Evolutionary conservation across 1,140 invertebrate genomes (phyloP).

Genomic region (Drosophila sechellia): DNA sequence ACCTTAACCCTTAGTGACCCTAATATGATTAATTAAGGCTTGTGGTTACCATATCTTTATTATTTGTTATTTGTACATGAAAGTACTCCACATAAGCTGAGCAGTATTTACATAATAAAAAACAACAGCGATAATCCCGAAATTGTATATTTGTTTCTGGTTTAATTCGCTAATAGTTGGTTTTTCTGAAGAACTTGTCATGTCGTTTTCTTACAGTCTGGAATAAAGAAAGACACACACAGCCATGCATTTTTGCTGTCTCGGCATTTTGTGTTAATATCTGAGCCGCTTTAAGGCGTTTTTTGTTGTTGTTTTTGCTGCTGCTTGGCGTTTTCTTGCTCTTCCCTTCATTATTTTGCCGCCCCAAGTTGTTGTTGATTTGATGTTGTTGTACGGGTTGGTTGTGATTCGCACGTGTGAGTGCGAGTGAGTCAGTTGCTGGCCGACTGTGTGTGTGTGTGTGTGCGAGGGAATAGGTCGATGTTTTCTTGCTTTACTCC

Average conservation of each 20-base stretch:
- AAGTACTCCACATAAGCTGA: too few species aligned
- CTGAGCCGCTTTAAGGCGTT: constrained; percentile 22
- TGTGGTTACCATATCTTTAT: constrained; percentile 1
- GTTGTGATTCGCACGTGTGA: constrained; percentile 57
- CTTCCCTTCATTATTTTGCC: constrained; percentile 56
- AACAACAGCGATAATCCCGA: background rate
- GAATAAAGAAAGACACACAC: constrained; percentile 27
- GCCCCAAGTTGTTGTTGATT: constrained; percentile 25
- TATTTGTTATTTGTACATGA: background rate
- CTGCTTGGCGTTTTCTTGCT: constrained; percentile 65
- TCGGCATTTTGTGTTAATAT: constrained; percentile 50
- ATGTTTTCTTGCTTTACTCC: constrained; percentile 25
- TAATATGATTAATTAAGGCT: constrained; percentile 14
- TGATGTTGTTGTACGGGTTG: constrained; percentile 33
- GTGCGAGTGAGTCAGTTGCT: constrained; percentile 54
- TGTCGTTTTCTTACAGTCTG: constrained; percentile 5
- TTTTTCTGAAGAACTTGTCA: constrained; percentile 13
- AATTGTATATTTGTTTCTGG: background rate
- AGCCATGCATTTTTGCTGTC: constrained; percentile 24
- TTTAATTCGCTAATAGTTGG: background rate
- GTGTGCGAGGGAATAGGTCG: constrained; percentile 38
- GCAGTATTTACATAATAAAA: background rate
- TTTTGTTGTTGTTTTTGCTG: constrained; percentile 39
- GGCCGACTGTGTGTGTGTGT: constrained; percentile 4
- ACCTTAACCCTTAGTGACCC: constrained; percentile 35